Percentiles rank a stretch among this genome's conserved stretches.
Conservation (phyloP, 2,888 invertebrate genomes). For the Aphidius colemani region DNA sequence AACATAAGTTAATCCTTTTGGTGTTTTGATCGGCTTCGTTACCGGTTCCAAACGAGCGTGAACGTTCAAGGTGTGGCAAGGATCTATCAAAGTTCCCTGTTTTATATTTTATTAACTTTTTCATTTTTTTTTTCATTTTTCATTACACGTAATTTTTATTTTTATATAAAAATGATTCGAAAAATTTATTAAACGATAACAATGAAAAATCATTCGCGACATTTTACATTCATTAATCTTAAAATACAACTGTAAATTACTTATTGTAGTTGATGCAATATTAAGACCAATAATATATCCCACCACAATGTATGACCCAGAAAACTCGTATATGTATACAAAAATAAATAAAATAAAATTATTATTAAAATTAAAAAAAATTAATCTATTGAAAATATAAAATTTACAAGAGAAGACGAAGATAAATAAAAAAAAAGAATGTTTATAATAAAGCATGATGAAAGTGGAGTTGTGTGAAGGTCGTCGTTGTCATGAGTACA, state of each 20-base stretch:
- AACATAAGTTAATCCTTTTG: slow-evolving; percentile 37
- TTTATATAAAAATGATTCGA: too few species aligned
- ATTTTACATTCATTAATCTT: not conserved
- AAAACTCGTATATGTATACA: not conserved
- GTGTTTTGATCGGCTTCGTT: slow-evolving; percentile 46
- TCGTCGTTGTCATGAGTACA: slow-evolving; percentile 18
- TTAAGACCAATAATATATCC: not conserved
- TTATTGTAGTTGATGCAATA: not conserved
- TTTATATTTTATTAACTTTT: not conserved
- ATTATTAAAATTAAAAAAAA: not conserved
- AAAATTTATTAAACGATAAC: too few species aligned
- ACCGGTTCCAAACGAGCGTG: slow-evolving; percentile 46
- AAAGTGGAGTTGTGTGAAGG: not conserved
- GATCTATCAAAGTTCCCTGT: slow-evolving; percentile 36
- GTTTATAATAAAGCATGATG: not conserved
- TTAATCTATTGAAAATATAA: slow-evolving; percentile 13
- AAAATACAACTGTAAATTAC: not conserved
- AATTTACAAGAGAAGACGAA: not conserved
- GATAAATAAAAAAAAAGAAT: not conserved
- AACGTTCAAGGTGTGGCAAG: slow-evolving; percentile 49
- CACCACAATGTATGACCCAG: not conserved
- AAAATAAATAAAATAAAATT: too few species aligned
- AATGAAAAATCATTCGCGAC: too few species aligned
- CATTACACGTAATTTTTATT: not conserved
- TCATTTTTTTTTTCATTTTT: not conserved